Evolutionary conservation across 1,140 invertebrate genomes (phyloP).

Genomic region (Heliothis subflexa): DNA sequence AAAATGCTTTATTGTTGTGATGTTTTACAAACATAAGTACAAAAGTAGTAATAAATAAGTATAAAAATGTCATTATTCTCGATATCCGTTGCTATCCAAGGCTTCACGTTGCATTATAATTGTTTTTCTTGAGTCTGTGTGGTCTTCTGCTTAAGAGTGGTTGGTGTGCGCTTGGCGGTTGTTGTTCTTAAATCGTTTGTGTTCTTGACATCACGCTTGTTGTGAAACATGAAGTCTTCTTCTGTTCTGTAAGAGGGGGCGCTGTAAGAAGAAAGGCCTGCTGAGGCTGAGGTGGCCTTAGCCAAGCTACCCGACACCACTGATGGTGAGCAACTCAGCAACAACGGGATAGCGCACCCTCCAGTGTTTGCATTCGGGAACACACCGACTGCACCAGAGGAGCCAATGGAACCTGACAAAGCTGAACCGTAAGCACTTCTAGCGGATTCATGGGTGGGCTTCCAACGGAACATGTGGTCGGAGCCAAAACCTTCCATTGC

Average conservation of each 20-base stretch:
- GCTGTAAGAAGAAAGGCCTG: slow-evolving; percentile 45
- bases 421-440: slow-evolving; percentile 47
- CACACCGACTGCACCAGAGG: slow-evolving; percentile 66
- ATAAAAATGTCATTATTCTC: slow-evolving; percentile 7
- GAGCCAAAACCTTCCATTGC: slow-evolving; percentile 54
- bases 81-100: neutral
- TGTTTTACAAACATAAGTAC: slow-evolving; percentile 50
- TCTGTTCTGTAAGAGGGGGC: slow-evolving; percentile 66
- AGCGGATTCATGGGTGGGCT: slow-evolving; percentile 48
- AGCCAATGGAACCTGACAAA: neutral
- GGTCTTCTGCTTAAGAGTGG: slow-evolving; percentile 52
- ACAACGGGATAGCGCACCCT: slow-evolving; percentile 72
- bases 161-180: slow-evolving; percentile 47
- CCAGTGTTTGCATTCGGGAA: slow-evolving; percentile 74
- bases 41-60: slow-evolving; percentile 35
- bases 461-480: slow-evolving; percentile 47
- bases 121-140: slow-evolving; percentile 54
- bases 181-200: slow-evolving; percentile 48
- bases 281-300: slow-evolving; percentile 58
- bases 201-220: slow-evolving; percentile 68
- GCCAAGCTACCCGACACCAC: slow-evolving; percentile 74
- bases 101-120: slow-evolving; percentile 35
- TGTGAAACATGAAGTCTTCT: slow-evolving; percentile 66
- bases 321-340: slow-evolving; percentile 76
- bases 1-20: slow-evolving; percentile 59